Conservation (phyloP, 1,140 invertebrate genomes). For the Halesus radiatus region DNA sequence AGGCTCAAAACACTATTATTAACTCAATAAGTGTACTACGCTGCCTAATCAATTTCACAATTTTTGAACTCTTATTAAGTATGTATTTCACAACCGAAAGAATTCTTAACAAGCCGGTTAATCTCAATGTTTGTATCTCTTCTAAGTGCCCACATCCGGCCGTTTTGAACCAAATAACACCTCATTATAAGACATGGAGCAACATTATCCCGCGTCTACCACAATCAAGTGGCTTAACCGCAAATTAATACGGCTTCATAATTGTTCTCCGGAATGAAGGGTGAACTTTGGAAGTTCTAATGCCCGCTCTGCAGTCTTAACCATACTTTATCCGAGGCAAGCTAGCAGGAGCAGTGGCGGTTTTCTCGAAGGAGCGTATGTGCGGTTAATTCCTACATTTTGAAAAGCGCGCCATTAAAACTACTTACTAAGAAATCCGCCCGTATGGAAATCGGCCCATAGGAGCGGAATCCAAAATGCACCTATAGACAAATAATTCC, state of each 20-base stretch:
- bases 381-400: too few species aligned
- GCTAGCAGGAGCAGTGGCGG: too few species aligned
- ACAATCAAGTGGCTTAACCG: constrained; percentile 31
- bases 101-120: constrained; percentile 53
- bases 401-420: too few species aligned
- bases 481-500: too few species aligned
- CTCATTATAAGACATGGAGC: constrained; percentile 49
- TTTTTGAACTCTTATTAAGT: constrained; percentile 18
- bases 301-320: too few species aligned
- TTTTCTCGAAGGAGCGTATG: too few species aligned
- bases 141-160: constrained; percentile 53
- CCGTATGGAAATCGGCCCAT: too few species aligned
- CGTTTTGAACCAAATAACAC: constrained; percentile 31
- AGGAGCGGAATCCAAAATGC: too few species aligned
- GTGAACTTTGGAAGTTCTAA: constrained; percentile 2
- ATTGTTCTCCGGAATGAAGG: constrained; percentile 26
- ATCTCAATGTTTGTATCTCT: constrained; percentile 55
- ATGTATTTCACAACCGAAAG: constrained; percentile 51
- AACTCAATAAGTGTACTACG: constrained; percentile 6
- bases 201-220: background rate
- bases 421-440: too few species aligned
- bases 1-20: constrained; percentile 41
- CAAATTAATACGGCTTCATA: constrained; percentile 37
- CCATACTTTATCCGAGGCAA: too few species aligned
- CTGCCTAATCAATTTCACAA: constrained; percentile 49